These are phyloP conservation scores for Tympanoctomys barrerae DNA, from an alignment of 2,797 vertebrate species.

Conservation along the genomic window DNA sequence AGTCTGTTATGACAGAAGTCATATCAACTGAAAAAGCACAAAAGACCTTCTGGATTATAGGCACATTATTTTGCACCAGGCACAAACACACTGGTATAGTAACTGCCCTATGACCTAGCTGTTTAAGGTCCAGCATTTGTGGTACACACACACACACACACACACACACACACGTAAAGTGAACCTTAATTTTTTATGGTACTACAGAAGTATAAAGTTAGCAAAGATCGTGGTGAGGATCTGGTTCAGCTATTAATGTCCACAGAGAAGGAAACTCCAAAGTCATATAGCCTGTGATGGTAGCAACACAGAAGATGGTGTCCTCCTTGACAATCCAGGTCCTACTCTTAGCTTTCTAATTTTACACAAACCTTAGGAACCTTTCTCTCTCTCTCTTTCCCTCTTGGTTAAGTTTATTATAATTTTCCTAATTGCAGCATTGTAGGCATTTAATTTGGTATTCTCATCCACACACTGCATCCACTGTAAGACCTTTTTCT, in stretches of 20 bases:
- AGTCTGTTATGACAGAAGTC: not conserved
- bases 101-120: not conserved
- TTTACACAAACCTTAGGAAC: constrained; percentile 8
- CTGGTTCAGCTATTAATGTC: not conserved
- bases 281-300: fast-evolving
- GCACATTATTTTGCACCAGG: not conserved
- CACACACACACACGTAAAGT: not conserved
- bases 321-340: not conserved
- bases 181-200: not conserved
- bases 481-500: not conserved
- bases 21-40: not conserved
- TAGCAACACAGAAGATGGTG: not conserved
- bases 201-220: not conserved
- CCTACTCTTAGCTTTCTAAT: not conserved
- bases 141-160: not conserved
- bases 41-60: not conserved
- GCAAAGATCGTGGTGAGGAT: not conserved
- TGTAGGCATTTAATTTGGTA: not conserved
- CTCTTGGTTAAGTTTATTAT: not conserved
- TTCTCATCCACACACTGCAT: not conserved
- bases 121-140: not conserved
- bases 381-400: not conserved
- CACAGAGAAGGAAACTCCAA: not conserved
- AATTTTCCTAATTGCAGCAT: not conserved
- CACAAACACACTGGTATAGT: not conserved